phyloP scores from a whole-genome alignment of 2,797 vertebrate species.

The Lates japonicus region DNA sequence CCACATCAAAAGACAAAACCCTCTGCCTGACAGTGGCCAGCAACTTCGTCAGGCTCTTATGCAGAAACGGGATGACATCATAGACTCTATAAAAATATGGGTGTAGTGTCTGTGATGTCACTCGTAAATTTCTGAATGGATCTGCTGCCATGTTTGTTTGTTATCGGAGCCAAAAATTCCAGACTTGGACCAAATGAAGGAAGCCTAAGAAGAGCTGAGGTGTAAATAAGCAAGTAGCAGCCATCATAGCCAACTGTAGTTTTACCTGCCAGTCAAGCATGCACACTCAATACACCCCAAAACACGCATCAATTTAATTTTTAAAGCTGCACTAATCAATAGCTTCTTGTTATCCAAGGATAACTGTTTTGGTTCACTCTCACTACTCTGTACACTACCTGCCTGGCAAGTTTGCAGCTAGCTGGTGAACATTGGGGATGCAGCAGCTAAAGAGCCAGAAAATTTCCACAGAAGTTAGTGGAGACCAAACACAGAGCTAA shows the following conservation, averaged over 20 bases:
- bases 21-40: conserved; percentile 5
- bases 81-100: conserved; percentile 12
- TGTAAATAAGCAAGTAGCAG: not conserved
- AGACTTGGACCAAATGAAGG: conserved; percentile 5
- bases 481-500: conserved; percentile 12
- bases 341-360: not conserved
- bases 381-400: not conserved
- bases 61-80: conserved; percentile 43
- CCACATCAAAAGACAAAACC: conserved; percentile 33
- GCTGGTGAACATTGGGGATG: not conserved
- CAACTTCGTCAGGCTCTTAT: not conserved
- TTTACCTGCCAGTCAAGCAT: conserved; percentile 13
- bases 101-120: conserved; percentile 22
- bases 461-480: conserved; percentile 3
- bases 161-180: not conserved
- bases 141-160: conserved; percentile 12
- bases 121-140: not conserved
- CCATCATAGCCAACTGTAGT: not conserved
- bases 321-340: conserved; percentile 10
- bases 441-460: not conserved
- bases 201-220: conserved; percentile 1
- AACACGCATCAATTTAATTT: conserved; percentile 10
- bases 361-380: not conserved
- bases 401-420: not conserved
- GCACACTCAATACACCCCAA: not conserved